Percentiles rank a stretch among this genome's conserved stretches.
Evolutionary conservation across 2,888 invertebrate species (phyloP).

Genomic region (Mycalesis mineus): DNA sequence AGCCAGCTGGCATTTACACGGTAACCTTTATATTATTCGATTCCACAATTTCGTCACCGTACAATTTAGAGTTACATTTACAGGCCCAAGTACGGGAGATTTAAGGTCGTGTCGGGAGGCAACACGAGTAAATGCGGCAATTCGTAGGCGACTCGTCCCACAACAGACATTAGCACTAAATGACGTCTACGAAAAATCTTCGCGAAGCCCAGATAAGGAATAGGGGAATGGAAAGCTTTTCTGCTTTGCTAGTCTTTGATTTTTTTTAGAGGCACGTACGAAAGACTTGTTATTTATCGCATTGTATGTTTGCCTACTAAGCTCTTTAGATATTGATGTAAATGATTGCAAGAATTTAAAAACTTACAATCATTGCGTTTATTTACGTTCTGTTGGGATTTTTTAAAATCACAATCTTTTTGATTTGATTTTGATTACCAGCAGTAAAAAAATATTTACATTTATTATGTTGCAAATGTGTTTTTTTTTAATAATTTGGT

Average conservation of each 20-base stretch:
- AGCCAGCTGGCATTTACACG: slow-evolving; percentile 36
- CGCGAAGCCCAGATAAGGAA: slow-evolving; percentile 58
- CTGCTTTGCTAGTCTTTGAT: slow-evolving; percentile 38
- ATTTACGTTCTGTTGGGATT: too few relatives aligned
- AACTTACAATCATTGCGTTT: too few relatives aligned
- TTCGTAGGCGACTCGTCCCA: slow-evolving; percentile 69
- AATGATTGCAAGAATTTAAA: too few relatives aligned
- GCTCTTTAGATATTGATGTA: too few relatives aligned
- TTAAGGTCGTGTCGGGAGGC: slow-evolving; percentile 60
- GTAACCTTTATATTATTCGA: slow-evolving; percentile 40
- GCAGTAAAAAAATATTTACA: too few relatives aligned
- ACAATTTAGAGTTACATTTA: slow-evolving; percentile 60
- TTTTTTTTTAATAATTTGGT: too few relatives aligned
- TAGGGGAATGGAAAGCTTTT: slow-evolving; percentile 60
- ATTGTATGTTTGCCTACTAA: too few relatives aligned
- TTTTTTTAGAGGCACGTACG: neutral
- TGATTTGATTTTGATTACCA: too few relatives aligned
- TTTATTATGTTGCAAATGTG: too few relatives aligned
- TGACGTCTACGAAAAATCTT: slow-evolving; percentile 73
- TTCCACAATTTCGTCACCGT: slow-evolving; percentile 49
- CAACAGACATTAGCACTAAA: slow-evolving; percentile 75
- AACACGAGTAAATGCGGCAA: slow-evolving; percentile 65
- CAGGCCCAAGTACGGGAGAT: slow-evolving; percentile 71
- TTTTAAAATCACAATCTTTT: too few relatives aligned
- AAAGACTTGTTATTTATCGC: too few relatives aligned